Base-by-base conservation (phyloP, 2,797 vertebrate species). In the Pseudochromis fuscus region DNA sequence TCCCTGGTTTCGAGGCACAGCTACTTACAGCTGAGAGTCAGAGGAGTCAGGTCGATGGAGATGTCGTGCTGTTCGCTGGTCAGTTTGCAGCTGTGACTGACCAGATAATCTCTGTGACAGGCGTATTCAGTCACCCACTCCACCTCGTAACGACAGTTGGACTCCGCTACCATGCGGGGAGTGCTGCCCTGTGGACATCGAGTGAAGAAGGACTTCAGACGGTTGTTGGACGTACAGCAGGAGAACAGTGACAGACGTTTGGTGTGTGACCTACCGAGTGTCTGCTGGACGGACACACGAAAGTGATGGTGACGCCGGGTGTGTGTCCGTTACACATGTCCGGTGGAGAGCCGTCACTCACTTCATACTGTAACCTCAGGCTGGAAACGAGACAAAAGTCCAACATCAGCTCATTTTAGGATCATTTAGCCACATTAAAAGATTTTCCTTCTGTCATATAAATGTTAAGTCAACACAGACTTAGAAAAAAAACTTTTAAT, bases 111-210 rank as follows among this genome's bases (percentile, higher is more conserved):
- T 65, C 95, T 90, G 89, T 97, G 96, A 74, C 98, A 99, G n/a
- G 97, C 97, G 7, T 97, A 97, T 53, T 99, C 97, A 0, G 98
- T 99, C 85, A 96, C 89, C 98, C 98, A 99, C 82, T 96, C 95
- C 23, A 99, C 79, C 89, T 99, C 97, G 25, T 95, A 99, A 0
- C 96, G 96, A 70, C 98, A 99, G 88, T 97, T 96, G 1, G 87
- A 85, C 53, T 91, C 94, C 0, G 96, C 96, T 0, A 94, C 96
- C 85, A 99, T 94, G 79, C 91, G 96, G 2, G 97, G 97, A 70
- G 88, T 63, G 76, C 94, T 95, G 79, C 94, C 96, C 98, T 99
- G 75, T 1, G 58, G 4, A 35, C 13, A 11, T 13, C 7, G 12
- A 35, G 33, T 18, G 16, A 16, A 38, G 3, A 5, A 38, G 37